A percentile compares a stretch with the other conserved stretches of the same genome.
Conservation (phyloP, 2,113 vertebrate species). For the Datnioides undecimradiatus region DNA sequence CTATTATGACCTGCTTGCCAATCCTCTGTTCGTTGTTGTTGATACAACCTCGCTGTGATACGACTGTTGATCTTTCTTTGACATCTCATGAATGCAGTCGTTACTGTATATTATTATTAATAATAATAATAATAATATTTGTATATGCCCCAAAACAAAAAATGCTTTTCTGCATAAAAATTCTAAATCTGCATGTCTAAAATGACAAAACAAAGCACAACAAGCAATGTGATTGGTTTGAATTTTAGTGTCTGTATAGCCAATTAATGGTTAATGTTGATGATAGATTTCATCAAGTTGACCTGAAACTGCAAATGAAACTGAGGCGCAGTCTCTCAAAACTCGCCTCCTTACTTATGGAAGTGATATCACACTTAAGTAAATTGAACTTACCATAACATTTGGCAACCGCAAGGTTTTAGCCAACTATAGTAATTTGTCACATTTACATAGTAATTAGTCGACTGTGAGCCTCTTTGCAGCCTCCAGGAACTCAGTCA, state of each 20-base stretch:
- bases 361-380: not conserved
- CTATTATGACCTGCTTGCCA: slow-evolving; percentile 6
- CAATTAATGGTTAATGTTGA: not conserved
- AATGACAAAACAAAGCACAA: not conserved
- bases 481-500: slow-evolving; percentile 43
- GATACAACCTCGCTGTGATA: not conserved
- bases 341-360: not conserved
- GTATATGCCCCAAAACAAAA: too few species aligned
- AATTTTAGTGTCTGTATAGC: not conserved
- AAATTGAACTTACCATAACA: not conserved
- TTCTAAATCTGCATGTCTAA: too few species aligned
- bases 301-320: not conserved
- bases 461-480: slow-evolving; percentile 21
- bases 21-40: not conserved
- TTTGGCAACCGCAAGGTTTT: slow-evolving; percentile 17
- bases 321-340: not conserved
- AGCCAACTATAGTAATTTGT: slow-evolving; percentile 50
- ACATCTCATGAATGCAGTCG: not conserved
- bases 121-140: too few species aligned
- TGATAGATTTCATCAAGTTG: not conserved
- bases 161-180: too few species aligned
- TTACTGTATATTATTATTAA: too few species aligned
- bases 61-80: not conserved
- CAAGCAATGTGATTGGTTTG: not conserved
- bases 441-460: slow-evolving; percentile 58